phyloP scores from a whole-genome alignment of 2,888 invertebrate genomes.

The Heteromurus nitidus region DNA sequence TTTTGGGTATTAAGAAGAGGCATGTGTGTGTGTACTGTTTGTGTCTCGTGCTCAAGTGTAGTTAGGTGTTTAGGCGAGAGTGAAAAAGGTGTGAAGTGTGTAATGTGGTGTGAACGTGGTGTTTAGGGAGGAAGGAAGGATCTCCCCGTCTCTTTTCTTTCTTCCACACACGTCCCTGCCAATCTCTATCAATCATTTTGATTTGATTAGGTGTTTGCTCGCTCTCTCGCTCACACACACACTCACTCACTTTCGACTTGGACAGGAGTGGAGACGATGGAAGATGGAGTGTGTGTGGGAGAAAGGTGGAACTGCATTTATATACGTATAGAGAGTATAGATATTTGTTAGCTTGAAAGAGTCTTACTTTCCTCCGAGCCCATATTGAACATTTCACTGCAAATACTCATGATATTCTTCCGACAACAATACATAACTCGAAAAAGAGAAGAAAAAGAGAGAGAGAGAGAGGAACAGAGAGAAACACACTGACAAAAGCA shows the following conservation, averaged over 20 bases:
- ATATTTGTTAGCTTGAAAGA: background rate
- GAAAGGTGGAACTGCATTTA: no score
- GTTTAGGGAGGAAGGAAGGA: no score
- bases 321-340: no score
- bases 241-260: background rate
- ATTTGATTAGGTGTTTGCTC: slow-evolving; percentile 6
- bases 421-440: slow-evolving; percentile 54
- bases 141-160: no score
- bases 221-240: background rate
- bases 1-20: no score
- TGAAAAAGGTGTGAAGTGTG: no score
- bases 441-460: background rate
- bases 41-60: no score
- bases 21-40: no score
- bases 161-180: no score
- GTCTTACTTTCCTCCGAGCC: slow-evolving; percentile 52
- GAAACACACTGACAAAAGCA: no score
- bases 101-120: background rate
- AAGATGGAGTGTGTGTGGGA: background rate
- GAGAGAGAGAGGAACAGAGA: background rate
- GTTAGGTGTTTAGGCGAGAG: no score
- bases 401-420: slow-evolving; percentile 51
- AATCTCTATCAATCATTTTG: slow-evolving; percentile 25
- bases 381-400: slow-evolving; percentile 59
- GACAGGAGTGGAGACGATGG: no score